These are phyloP conservation scores for Metacarcinus magister DNA, from an alignment of 2,888 invertebrate genomes.

Conservation along the genomic window DNA sequence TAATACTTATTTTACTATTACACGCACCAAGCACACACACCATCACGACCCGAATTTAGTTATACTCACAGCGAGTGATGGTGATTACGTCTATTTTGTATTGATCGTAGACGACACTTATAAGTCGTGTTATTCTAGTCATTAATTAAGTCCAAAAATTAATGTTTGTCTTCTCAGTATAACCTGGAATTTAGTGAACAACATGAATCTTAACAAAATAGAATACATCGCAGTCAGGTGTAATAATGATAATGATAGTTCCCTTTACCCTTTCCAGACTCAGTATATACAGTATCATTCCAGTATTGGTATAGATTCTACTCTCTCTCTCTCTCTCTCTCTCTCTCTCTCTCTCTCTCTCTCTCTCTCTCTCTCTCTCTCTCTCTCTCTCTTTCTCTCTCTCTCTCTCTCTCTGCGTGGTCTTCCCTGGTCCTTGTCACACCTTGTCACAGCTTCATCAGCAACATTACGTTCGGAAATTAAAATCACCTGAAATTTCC, in stretches of 20 bases:
- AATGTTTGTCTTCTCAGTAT: neutral
- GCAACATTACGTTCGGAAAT: too few relatives aligned
- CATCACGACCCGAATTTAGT: too few relatives aligned
- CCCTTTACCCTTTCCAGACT: too few relatives aligned
- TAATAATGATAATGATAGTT: too few relatives aligned
- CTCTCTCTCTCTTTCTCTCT: constrained; percentile 53
- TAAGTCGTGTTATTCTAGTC: neutral
- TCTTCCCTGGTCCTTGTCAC: too few relatives aligned
- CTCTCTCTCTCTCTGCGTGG: neutral
- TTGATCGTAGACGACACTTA: too few relatives aligned
- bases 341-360: constrained; percentile 35
- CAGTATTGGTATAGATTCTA: neutral
- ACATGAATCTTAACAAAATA: neutral
- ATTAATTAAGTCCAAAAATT: neutral
- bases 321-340: neutral
- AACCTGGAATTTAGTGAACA: neutral
- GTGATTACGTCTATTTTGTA: too few relatives aligned
- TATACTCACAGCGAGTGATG: too few relatives aligned
- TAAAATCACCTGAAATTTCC: neutral
- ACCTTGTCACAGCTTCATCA: too few relatives aligned
- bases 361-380: constrained; percentile 51
- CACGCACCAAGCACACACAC: too few relatives aligned
- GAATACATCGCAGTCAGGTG: neutral
- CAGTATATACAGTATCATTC: too few relatives aligned
- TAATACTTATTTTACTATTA: too few relatives aligned